phyloP scores from a whole-genome alignment of 2,888 invertebrate genomes.

The Beris chalybata region DNA sequence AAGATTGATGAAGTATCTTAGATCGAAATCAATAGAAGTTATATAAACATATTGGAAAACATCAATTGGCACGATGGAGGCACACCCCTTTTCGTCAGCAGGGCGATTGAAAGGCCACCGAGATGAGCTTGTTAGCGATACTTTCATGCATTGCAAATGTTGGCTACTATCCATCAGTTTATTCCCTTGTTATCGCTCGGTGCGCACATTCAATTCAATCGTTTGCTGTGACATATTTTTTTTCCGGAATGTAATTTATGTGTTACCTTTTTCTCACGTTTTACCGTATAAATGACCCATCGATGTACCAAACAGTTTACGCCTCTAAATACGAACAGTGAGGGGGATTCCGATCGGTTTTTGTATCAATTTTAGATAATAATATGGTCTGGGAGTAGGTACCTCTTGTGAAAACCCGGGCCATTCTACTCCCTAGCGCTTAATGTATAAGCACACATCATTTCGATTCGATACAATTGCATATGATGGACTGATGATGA shows the following conservation, averaged over 20 bases:
- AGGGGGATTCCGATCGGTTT: constrained; percentile 9
- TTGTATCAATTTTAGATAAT: constrained; percentile 8
- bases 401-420: constrained; percentile 19
- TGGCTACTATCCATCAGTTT: constrained; percentile 10
- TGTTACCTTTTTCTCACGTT: constrained; percentile 34
- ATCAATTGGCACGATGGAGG: constrained; percentile 22
- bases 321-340: constrained; percentile 9
- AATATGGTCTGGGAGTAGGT: not conserved
- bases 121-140: constrained; percentile 27
- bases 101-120: constrained; percentile 23
- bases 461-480: constrained; percentile 29
- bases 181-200: constrained; percentile 6
- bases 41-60: constrained; percentile 21
- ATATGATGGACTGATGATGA: constrained; percentile 27
- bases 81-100: constrained; percentile 23
- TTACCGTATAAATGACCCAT: not conserved
- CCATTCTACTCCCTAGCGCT: constrained; percentile 18
- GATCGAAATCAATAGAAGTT: constrained; percentile 12
- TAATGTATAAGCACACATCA: constrained; percentile 9
- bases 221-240: constrained; percentile 21
- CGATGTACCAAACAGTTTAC: constrained; percentile 31
- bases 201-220: not conserved
- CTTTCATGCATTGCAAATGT: constrained; percentile 30
- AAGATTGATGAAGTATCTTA: too few species aligned
- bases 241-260: constrained; percentile 25